These are phyloP conservation scores for Ariolimax columbianus DNA, from an alignment of 2,888 invertebrate genomes.

Conservation along the genomic window DNA sequence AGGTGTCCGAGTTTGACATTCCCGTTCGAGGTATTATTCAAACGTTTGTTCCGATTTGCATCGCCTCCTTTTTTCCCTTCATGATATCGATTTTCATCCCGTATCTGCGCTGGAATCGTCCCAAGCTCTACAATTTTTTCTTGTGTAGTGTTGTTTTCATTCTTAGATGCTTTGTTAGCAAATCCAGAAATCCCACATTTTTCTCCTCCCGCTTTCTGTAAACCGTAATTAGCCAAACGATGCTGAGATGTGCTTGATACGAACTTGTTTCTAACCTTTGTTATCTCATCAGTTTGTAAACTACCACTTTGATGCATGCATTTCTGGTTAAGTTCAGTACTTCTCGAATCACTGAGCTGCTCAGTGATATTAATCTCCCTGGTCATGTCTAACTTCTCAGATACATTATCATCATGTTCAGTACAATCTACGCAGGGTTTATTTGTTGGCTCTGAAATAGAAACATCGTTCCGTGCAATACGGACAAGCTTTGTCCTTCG, in stretches of 20 bases:
- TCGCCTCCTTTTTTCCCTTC: not conserved
- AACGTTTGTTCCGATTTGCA: not conserved
- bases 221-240: not conserved
- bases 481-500: not conserved
- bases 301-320: not conserved
- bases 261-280: not conserved
- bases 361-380: not conserved
- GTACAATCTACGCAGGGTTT: not conserved
- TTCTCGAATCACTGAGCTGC: not conserved
- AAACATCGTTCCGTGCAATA: not conserved
- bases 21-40: not conserved
- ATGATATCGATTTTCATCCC: not conserved
- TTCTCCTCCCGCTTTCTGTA: not conserved
- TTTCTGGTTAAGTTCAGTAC: not conserved
- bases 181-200: not conserved
- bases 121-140: not conserved
- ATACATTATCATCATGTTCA: too few species aligned
- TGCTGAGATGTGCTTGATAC: not conserved
- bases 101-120: not conserved
- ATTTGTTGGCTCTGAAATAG: not conserved
- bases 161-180: not conserved
- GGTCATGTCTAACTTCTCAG: not conserved
- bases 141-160: not conserved
- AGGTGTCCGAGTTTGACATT: too few species aligned
- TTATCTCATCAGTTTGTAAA: not conserved